phyloP scores from a whole-genome alignment of 2,113 vertebrate species.

The Lagenorhynchus albirostris region DNA sequence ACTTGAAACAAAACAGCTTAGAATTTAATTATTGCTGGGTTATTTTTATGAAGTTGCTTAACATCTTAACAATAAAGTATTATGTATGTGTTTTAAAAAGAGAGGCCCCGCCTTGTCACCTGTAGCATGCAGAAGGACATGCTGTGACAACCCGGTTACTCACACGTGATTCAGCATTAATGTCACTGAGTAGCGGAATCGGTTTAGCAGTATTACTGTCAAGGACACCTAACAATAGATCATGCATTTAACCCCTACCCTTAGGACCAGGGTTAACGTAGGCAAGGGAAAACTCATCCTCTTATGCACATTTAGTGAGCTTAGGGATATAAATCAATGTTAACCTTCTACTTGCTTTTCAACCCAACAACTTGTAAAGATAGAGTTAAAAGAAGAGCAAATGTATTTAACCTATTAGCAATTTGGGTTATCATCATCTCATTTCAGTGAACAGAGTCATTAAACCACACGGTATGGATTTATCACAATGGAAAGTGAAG shows the following conservation, averaged over 20 bases:
- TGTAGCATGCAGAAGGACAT: neutral
- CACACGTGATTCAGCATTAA: neutral
- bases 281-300: neutral
- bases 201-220: neutral
- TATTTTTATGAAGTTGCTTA: neutral
- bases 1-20: neutral
- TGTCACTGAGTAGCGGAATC: neutral
- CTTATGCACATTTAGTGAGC: neutral
- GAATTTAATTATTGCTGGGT: neutral
- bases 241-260: neutral
- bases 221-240: neutral
- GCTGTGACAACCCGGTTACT: neutral
- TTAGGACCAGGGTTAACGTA: neutral
- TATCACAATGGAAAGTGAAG: neutral
- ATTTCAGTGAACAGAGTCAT: neutral
- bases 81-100: neutral
- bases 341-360: neutral
- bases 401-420: neutral
- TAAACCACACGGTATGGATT: neutral
- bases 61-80: constrained; percentile 3
- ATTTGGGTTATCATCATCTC: neutral
- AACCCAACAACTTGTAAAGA: neutral
- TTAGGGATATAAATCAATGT: neutral
- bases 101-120: neutral
- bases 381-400: neutral